Conservation (phyloP, 1,140 invertebrate genomes). For the Cardiocondyla obscurior region DNA sequence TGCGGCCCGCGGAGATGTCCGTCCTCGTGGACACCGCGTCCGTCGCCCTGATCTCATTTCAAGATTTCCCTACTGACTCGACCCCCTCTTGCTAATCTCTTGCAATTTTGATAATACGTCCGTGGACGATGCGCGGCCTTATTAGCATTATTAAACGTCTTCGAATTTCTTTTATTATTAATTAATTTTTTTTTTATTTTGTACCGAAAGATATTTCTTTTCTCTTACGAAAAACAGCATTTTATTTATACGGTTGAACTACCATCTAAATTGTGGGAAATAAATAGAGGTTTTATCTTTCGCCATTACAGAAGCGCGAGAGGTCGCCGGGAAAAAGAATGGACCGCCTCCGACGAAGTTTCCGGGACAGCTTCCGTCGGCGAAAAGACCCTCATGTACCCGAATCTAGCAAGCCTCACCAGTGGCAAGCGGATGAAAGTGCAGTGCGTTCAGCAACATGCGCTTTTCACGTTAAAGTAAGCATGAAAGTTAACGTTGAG, state of each 20-base stretch:
- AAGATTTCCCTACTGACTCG: neutral
- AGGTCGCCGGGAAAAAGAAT: conserved; percentile 90
- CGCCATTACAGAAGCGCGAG: conserved; percentile 85
- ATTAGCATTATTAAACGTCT: neutral
- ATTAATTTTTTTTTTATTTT: neutral
- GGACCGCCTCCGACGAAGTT: conserved; percentile 95
- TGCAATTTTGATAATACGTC: neutral
- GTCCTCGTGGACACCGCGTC: neutral
- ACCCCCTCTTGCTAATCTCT: neutral
- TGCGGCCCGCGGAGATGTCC: neutral
- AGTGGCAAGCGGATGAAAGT: conserved; percentile 99
- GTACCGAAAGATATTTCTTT: no score
- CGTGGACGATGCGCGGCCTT: neutral
- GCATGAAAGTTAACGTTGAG: neutral
- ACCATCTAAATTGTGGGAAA: neutral
- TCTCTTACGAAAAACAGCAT: neutral
- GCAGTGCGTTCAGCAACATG: conserved; percentile 98
- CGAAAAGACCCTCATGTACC: conserved; percentile 91
- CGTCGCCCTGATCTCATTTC: neutral
- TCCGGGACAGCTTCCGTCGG: conserved; percentile 95
- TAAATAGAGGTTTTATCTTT: conserved; percentile 19
- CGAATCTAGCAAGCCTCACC: conserved; percentile 97
- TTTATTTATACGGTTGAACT: neutral
- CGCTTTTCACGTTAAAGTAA: conserved; percentile 97
- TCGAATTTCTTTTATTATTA: neutral